These are phyloP conservation scores for Eidolon dupreanum DNA, from an alignment of 2,797 vertebrate genomes.

Conservation along the genomic window DNA sequence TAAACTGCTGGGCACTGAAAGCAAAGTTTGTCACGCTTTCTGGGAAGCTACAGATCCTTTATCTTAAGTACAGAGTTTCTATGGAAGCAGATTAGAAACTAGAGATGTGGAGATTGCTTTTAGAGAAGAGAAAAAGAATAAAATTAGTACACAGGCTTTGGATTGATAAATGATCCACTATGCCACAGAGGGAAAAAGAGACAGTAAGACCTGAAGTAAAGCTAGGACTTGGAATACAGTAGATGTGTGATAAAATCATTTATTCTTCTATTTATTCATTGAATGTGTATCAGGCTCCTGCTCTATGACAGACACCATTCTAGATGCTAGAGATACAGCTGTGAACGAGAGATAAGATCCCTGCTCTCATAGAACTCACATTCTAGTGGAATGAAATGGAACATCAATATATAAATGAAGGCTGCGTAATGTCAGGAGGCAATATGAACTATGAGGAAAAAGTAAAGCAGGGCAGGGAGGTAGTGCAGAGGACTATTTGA, in stretches of 20 bases:
- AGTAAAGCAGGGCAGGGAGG: not conserved
- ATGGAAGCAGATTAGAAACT: not conserved
- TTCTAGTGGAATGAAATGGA: not conserved
- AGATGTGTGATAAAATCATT: not conserved
- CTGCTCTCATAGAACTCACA: not conserved
- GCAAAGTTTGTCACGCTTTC: not conserved
- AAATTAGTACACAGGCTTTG: not conserved
- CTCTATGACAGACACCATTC: not conserved
- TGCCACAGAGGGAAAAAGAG: not conserved
- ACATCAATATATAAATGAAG: not conserved
- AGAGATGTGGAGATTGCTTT: not conserved
- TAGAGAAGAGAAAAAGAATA: not conserved
- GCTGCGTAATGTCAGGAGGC: not conserved
- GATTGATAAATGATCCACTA: not conserved
- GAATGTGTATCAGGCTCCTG: not conserved
- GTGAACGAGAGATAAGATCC: not conserved
- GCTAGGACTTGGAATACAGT: not conserved
- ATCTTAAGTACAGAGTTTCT: not conserved
- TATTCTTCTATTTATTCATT: not conserved
- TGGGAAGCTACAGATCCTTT: not conserved
- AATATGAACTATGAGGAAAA: not conserved
- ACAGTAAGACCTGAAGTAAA: not conserved
- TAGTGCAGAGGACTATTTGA: not conserved
- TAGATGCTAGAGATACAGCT: conserved; percentile 7
- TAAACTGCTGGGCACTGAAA: not conserved